Evolutionary conservation across 1,140 invertebrate species (phyloP), one percentile per base, ranked within the genome.

Genomic region (Temnothorax curvispinosus): DNA sequence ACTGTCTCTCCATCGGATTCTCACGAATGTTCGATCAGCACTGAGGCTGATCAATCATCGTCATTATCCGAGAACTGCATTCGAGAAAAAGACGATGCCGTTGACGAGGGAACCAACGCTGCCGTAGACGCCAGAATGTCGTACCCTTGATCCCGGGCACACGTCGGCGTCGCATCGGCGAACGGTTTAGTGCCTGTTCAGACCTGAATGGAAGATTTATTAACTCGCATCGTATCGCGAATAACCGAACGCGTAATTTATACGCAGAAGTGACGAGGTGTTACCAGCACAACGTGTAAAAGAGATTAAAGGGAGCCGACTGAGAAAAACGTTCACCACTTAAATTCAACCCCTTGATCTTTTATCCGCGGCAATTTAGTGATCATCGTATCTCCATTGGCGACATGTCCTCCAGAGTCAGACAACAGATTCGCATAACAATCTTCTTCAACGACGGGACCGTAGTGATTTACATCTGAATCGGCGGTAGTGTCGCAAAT

Each of bases 391-490:
- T 8, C 7, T 35, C 4, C 2, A 1, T 11, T 38, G 35, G 27
- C 52, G 13, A 75, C 52, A 94, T 95, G 95, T 95, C 95, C 18
- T 92, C 93, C 50, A 92, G 91, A 64, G 84, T 91, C 4, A 92
- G 90, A 69, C 92, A 94, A 76, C 92, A 95, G 41, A 94, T 95
- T 64, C 92, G 94, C 4, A 95, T 95, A 86, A 95, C 94, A 0
- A 92, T 95, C 44, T 94, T 94, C 77, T 93, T 94, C 81, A 89
- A 93, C 85, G 91, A 95, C 80, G 89, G 90, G 9, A 88, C 93
- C 7, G 90, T 95, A 35, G 91, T 95, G 41, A 93, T 95, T 88
- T 92, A 94, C 87, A 93, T 95, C 44, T 94, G 74, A 94, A 78
- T 38, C 47, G 32, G 7, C 44, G 47, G 18, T n/a, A 41, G 32